A percentile compares a stretch with the other conserved stretches of the same genome.
Conservation (phyloP, 2,888 invertebrate species). For the Noctua janthina region DNA sequence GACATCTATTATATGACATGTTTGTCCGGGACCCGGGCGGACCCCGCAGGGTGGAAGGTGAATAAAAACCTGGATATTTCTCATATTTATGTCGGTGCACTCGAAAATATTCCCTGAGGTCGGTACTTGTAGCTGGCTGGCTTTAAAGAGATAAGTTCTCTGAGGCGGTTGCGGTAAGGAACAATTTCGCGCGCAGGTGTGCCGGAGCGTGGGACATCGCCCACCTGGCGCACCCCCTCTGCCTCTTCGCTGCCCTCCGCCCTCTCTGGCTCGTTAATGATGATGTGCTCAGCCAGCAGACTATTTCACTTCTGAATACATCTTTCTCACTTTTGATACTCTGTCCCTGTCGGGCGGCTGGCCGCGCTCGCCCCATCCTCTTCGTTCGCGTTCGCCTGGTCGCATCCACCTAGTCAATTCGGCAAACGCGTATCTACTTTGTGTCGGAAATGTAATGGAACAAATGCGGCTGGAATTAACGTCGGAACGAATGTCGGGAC, state of each 20-base stretch:
- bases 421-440: constrained; percentile 90
- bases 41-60: constrained; percentile 79
- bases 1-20: constrained; percentile 85
- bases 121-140: constrained; percentile 73
- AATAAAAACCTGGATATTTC: constrained; percentile 89
- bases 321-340: constrained; percentile 90
- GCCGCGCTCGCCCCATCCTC: constrained; percentile 78
- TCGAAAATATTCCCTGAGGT: constrained; percentile 88
- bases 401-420: constrained; percentile 90
- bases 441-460: constrained; percentile 91
- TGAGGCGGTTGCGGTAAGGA: constrained; percentile 82
- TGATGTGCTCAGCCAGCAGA: constrained; percentile 94
- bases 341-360: constrained; percentile 80
- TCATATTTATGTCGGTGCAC: constrained; percentile 90
- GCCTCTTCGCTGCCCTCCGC: constrained; percentile 91
- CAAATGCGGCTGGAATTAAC: constrained; percentile 91
- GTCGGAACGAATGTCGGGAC: constrained; percentile 89
- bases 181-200: constrained; percentile 87
- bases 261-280: constrained; percentile 93
- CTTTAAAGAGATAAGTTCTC: constrained; percentile 81
- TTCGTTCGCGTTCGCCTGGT: constrained; percentile 85
- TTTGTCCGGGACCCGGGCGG: constrained; percentile 78
- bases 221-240: constrained; percentile 91
- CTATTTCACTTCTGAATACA: constrained; percentile 93
- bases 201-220: constrained; percentile 88